phyloP scores from a whole-genome alignment of 2,888 invertebrate genomes.

The Rhorus exstirpatorius region DNA sequence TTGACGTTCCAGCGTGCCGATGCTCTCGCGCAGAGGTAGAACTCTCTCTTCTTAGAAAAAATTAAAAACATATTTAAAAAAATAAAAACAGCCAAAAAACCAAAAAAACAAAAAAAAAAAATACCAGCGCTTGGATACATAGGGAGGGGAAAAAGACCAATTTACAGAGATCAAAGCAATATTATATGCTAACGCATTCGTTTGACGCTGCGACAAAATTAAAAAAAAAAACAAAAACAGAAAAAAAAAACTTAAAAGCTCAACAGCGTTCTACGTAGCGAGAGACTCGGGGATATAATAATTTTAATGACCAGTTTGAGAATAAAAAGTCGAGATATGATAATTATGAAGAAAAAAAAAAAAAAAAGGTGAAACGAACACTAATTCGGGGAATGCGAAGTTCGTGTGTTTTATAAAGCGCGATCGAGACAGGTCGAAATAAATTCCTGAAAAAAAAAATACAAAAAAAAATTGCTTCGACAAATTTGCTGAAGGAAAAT shows the following conservation, averaged over 20 bases:
- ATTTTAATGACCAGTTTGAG: conserved; percentile 39
- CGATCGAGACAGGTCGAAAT: conserved; percentile 3
- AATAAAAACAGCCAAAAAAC: conserved; percentile 9
- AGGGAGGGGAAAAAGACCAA: neutral
- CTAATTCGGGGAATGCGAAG: conserved; percentile 6
- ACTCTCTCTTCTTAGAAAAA: conserved; percentile 67
- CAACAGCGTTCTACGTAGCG: conserved; percentile 42
- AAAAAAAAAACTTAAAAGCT: neutral
- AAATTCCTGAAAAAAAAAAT: too few species aligned
- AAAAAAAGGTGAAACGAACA: neutral
- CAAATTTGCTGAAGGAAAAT: neutral
- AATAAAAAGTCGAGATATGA: neutral
- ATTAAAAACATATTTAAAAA: conserved; percentile 10
- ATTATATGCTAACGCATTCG: conserved; percentile 25
- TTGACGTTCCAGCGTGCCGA: conserved; percentile 87
- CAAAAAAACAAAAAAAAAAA: conserved; percentile 14
- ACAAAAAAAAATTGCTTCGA: conserved; percentile 31
- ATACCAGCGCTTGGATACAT: conserved; percentile 5
- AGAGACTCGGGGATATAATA: conserved; percentile 38
- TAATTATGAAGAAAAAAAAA: neutral
- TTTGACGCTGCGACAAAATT: conserved; percentile 25
- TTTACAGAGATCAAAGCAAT: conserved; percentile 32
- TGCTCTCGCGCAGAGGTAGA: conserved; percentile 66
- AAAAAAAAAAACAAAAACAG: neutral
- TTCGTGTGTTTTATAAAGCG: conserved; percentile 5